These are phyloP conservation scores for Cochlearius cochlearius DNA, from an alignment of 2,113 vertebrate species.

Conservation along the genomic window DNA sequence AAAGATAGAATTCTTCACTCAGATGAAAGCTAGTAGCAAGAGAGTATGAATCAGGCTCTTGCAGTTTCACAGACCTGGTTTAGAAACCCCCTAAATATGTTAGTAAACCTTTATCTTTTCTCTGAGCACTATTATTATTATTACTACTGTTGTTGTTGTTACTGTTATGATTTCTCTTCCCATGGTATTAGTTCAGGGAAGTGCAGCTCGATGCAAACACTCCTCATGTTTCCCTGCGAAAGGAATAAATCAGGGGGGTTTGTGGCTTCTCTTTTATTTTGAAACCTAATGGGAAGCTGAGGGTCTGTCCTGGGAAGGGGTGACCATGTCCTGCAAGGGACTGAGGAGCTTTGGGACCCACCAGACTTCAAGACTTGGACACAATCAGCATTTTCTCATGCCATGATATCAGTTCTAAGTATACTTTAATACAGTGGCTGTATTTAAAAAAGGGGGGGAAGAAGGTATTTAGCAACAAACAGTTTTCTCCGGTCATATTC, in stretches of 20 bases:
- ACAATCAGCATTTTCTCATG: background rate
- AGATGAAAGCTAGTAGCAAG: background rate
- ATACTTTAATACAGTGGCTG: background rate
- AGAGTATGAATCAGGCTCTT: background rate
- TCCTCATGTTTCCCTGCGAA: background rate
- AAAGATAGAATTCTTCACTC: background rate
- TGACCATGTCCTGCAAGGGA: background rate
- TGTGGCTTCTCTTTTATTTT: background rate
- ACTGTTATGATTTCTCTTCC: background rate
- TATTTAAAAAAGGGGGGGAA: fast-evolving
- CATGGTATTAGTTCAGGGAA: background rate
- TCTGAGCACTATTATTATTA: background rate
- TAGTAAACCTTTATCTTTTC: background rate
- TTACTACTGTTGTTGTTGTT: too few relatives aligned
- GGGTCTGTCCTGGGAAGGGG: background rate
- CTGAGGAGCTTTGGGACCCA: background rate
- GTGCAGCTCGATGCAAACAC: background rate
- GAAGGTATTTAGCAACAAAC: background rate
- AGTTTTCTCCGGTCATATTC: background rate
- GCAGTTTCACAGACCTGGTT: background rate
- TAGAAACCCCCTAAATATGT: background rate
- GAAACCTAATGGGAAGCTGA: background rate
- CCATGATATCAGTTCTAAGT: background rate
- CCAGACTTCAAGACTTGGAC: background rate
- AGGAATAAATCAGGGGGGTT: background rate